These are phyloP conservation scores for Nymphicus hollandicus DNA, from an alignment of 2,113 vertebrate genomes.

Conservation along the genomic window DNA sequence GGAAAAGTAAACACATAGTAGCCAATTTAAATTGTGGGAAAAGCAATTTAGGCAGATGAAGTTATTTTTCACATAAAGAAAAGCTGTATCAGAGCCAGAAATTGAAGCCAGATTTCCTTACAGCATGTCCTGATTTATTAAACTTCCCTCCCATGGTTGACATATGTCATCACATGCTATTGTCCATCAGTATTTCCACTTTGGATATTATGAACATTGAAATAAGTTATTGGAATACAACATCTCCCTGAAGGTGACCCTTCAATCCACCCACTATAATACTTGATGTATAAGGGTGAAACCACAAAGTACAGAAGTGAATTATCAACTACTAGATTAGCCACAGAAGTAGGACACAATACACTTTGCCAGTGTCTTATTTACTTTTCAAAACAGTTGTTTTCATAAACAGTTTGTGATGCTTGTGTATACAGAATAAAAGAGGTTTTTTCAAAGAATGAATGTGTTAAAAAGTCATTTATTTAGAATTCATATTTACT, in stretches of 20 bases:
- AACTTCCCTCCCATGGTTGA: background rate
- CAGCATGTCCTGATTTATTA: background rate
- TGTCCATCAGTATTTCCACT: background rate
- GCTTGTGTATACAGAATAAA: conserved; percentile 18
- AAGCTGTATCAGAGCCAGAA: conserved; percentile 13
- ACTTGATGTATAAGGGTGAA: background rate
- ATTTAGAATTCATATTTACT: conserved; percentile 47
- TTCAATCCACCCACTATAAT: background rate
- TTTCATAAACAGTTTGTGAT: conserved; percentile 44
- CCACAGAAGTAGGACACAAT: conserved; percentile 19
- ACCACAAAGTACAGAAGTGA: background rate
- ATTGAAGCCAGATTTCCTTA: background rate
- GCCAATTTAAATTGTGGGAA: conserved; percentile 10
- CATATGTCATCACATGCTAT: background rate
- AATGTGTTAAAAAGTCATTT: conserved; percentile 54
- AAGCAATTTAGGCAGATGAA: conserved; percentile 2
- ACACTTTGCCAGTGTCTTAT: background rate
- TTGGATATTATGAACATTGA: background rate
- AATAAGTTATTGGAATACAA: background rate
- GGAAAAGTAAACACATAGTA: background rate
- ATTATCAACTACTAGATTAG: background rate
- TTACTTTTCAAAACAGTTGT: conserved; percentile 33
- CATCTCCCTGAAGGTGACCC: background rate
- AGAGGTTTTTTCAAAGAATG: conserved; percentile 38
- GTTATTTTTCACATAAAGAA: background rate